Evolutionary conservation across 2,113 vertebrate genomes (phyloP), one percentile per base, ranked within the genome.

Genomic region (Pipra filicauda): DNA sequence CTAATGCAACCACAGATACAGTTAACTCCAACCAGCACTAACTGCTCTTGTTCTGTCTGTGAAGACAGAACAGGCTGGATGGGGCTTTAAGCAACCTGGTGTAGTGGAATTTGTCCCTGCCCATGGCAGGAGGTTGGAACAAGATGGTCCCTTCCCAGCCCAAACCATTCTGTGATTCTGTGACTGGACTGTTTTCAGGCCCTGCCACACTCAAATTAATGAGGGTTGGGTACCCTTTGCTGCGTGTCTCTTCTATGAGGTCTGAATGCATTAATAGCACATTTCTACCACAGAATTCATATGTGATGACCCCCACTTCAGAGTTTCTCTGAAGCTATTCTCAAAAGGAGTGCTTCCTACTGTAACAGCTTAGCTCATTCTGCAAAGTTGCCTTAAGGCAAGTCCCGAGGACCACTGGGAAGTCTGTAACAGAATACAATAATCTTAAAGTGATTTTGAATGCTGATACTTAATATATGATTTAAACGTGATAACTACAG

Each of bases 21-120:
- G 5, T 55, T 65, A 61, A 15, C 27, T 57, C 30, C 61, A 71
- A 5, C 11, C 28, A 79, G 26, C 52, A 41, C 11, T 65, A 49
- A 5, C 43, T 46, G 39, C 28, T 85, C 21, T n/a, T 31, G 6
- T 6, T 44, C 20, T 59, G 0, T 4, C 30, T 17, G 0, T 3
- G 59, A 24, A 44, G 73, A 44, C 15, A 27, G 24, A 51, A 15
- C n/a, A 28, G 28, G 51, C 18, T 23, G 41, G 41, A 28, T 6
- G 14, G 18, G 18, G 15, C 33, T 57, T 39, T 41, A 30, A 66
- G 46, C n/a, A 57, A 28, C 12, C 23, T 49, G 26, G 6, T 62
- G 26, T 19, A 12, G 51, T 30, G 59, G 22, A 39, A 65, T 3
- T 9, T 55, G 59, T 33, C 39, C 33, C 33, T 55, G n/a, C 22